A percentile compares a stretch with the other conserved stretches of the same genome.
Conservation (phyloP, 2,888 invertebrate species). For the Drosophila mettleri region DNA sequence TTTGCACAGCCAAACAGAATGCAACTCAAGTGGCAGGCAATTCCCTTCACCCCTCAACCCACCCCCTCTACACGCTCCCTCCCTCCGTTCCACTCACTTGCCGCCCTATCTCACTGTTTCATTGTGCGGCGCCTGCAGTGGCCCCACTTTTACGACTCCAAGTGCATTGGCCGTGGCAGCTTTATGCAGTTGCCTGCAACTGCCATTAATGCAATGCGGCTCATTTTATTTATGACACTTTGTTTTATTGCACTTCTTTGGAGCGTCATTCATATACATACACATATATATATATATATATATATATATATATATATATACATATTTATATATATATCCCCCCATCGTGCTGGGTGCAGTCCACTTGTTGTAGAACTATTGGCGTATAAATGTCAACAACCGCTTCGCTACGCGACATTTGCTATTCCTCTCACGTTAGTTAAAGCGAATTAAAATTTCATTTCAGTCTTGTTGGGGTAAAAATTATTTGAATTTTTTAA, state of each 20-base stretch:
- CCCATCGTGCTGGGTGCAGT: background rate
- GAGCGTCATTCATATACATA: conserved; percentile 56
- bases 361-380: conserved; percentile 13
- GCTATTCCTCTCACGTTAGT: background rate
- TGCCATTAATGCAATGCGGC: conserved; percentile 81
- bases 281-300: background rate
- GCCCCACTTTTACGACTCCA: conserved; percentile 39
- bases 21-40: conserved; percentile 74
- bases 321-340: background rate
- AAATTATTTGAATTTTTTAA: background rate
- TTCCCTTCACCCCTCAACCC: background rate
- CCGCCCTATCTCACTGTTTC: conserved; percentile 10
- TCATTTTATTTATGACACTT: conserved; percentile 72
- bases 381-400: conserved; percentile 19
- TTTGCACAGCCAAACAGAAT: conserved; percentile 69
- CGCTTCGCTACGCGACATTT: conserved; percentile 15
- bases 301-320: background rate
- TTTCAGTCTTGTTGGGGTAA: background rate
- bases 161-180: conserved; percentile 79
- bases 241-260: conserved; percentile 74
- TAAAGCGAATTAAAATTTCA: conserved; percentile 2
- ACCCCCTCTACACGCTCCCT: background rate
- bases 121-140: conserved; percentile 7
- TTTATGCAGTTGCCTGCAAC: conserved; percentile 74
- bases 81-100: background rate